Conservation (phyloP, 2,797 vertebrate species). For the Alfaro cultratus region DNA sequence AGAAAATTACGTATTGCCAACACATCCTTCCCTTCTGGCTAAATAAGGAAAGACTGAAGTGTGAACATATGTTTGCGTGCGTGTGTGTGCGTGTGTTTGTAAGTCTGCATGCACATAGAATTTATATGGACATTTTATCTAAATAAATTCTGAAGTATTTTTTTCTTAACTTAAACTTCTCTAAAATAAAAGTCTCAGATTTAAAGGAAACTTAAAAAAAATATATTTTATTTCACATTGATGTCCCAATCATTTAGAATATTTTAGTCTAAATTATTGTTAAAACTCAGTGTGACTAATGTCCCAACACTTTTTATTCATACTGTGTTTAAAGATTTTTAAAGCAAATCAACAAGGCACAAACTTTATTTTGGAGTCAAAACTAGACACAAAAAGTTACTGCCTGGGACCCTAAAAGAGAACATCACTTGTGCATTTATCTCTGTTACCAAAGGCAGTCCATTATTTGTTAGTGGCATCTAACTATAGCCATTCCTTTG, state of each 20-base stretch:
- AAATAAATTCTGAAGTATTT: constrained; percentile 30
- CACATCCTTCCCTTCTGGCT: constrained; percentile 49
- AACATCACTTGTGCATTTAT: constrained; percentile 53
- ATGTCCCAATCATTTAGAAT: constrained; percentile 24
- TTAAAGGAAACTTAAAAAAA: constrained; percentile 14
- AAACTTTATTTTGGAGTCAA: constrained; percentile 38
- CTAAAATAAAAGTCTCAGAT: constrained; percentile 27
- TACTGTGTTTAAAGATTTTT: constrained; percentile 46
- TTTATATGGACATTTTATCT: constrained; percentile 16
- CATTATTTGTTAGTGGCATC: constrained; percentile 56
- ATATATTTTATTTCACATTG: constrained; percentile 15
- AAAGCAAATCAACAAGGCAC: constrained; percentile 43
- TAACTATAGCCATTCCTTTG: constrained; percentile 35
- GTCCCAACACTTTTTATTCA: constrained; percentile 36
- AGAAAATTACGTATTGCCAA: constrained; percentile 44
- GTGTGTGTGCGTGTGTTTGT: neutral
- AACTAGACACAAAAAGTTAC: constrained; percentile 3
- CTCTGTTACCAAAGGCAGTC: constrained; percentile 63
- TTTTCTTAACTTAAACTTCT: constrained; percentile 31
- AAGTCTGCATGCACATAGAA: neutral
- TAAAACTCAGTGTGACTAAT: constrained; percentile 21
- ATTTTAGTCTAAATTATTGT: constrained; percentile 21
- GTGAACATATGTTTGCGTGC: constrained; percentile 17
- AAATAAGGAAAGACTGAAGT: constrained; percentile 36
- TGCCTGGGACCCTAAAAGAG: constrained; percentile 33